Evolutionary conservation across 2,113 vertebrate genomes (phyloP).

Genomic region (Sus scrofa): T2T-Sscrofa CM000814.6:4218001-4218500

Average conservation of each 20-base stretch:
- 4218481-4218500: conserved; percentile 46
- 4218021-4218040: not conserved
- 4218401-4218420: not conserved
- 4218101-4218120: not conserved
- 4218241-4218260: not conserved
- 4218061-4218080: not conserved
- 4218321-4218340: not conserved
- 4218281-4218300: not conserved
- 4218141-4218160: not conserved
- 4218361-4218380: not conserved
- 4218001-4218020: not conserved
- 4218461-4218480: conserved; percentile 33
- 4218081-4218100: not conserved
- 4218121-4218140: not conserved
- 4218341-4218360: not conserved
- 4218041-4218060: not conserved
- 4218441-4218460: conserved; percentile 42
- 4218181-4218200: not conserved
- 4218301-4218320: not conserved
- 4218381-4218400: not conserved
- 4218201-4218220: not conserved
- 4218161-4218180: not conserved
- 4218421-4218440: conserved; percentile 30
- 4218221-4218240: not conserved
- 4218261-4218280: not conserved